phyloP scores from a whole-genome alignment of 2,888 invertebrate genomes.

The Muscina levida region DNA sequence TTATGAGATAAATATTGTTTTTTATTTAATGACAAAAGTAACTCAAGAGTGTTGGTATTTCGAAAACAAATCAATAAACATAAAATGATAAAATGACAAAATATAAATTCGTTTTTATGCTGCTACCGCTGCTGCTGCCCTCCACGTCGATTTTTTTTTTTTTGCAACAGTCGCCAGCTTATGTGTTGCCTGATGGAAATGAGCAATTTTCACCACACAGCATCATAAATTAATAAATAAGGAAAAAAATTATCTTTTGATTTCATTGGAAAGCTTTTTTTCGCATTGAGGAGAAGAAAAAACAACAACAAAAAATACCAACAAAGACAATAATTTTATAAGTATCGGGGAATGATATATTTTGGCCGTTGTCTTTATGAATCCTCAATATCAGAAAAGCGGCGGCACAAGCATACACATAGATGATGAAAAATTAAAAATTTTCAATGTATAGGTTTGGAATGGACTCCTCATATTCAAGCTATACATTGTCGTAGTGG shows the following conservation, averaged over 20 bases:
- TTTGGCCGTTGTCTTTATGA: neutral
- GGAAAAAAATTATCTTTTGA: slow-evolving; percentile 37
- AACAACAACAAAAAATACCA: neutral
- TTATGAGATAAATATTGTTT: slow-evolving; percentile 38
- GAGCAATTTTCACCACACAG: neutral
- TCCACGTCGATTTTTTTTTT: no score
- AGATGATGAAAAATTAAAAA: no score
- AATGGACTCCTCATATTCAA: slow-evolving; percentile 1
- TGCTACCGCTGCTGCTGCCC: slow-evolving; percentile 9
- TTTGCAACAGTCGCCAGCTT: no score
- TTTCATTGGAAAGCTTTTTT: slow-evolving; percentile 57
- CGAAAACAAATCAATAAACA: slow-evolving; percentile 26
- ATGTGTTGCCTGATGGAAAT: slow-evolving; percentile 6
- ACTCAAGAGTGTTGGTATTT: slow-evolving; percentile 45
- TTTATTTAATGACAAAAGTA: slow-evolving; percentile 7
- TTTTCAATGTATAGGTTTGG: slow-evolving; percentile 31
- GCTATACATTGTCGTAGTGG: slow-evolving; percentile 4
- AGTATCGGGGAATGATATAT: neutral
- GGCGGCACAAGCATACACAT: slow-evolving; percentile 39
- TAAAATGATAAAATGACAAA: slow-evolving; percentile 6
- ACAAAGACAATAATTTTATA: slow-evolving; percentile 15
- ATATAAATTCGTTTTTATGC: slow-evolving; percentile 16
- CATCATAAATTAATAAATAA: slow-evolving; percentile 28
- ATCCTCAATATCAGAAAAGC: neutral
- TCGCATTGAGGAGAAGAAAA: neutral